Base-by-base conservation (phyloP, 2,888 invertebrate genomes). In the Girardia tigrina region DNA sequence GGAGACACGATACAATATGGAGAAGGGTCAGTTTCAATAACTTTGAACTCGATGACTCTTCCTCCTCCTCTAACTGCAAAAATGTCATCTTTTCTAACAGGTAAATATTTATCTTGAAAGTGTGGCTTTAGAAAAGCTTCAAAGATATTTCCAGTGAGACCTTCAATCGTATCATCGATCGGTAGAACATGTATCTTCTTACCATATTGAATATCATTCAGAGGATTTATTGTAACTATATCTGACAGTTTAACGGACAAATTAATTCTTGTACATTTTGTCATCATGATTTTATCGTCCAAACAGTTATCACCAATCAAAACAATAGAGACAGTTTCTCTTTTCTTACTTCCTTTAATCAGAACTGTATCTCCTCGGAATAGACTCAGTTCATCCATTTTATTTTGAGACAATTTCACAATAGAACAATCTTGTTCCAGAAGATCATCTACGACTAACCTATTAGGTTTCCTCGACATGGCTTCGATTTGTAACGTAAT, bases 1-100 rank as follows among this genome's bases (percentile, higher is more conserved):
- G 97, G 97, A 0, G 97, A 94, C 26, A 98, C 98, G 83, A 98
- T 98, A 84, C 98, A 98, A 84, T 92, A 95, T 0, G 97, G 95
- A 70, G 91, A 89, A 0, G 98, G 98, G 84, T 98, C 98, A 12
- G 95, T 97, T 84, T 95, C 94, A 56, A 98, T 93, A 73, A 98
- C 95, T 87, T 99, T 98, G 86, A 99, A 98, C 86, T 99, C 98
- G 1, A 98, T 94, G 0, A 94, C 94, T 79, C 97, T 87, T 97
- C 98, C 95, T 28, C 94, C 97, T 69, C 95, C 97, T 79, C 95
- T 90, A 26, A 97, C 94, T 83, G 95, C 89, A 84, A 98, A 98
- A 29, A 93, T 92, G 84, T 98, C 97, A 2, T 87, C 88, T 84
- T 94, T 95, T 83, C 94, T 93, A 80, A 99, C 91, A 1, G 98